Evolutionary conservation across 1,140 invertebrate genomes (phyloP), one percentile per base, ranked within the genome.

Genomic region (Zaprionus vittiger): DNA sequence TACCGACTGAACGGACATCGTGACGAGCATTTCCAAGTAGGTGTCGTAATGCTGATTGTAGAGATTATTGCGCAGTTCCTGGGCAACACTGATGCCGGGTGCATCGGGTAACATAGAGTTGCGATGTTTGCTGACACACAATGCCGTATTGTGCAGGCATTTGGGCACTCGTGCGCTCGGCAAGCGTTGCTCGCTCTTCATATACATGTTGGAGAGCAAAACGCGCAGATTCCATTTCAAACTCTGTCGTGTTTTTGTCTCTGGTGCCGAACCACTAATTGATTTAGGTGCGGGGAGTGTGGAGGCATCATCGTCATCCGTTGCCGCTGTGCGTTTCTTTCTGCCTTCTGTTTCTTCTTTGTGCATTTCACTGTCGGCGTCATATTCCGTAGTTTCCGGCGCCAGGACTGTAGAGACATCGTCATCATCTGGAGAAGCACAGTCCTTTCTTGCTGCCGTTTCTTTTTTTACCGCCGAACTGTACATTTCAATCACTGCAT

Each of bases 141-240:
- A 59, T 4, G 38, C 68, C 1, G 81, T 73, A 37, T 89, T 90
- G 22, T 84, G 70, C 14, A 89, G 66, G n/a, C 84, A 89, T 17
- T 65, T 90, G 11, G 84, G 75, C 6, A 81, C 75, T 11, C 65
- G 68, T 1, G 84, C 78, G 0, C 69, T 63, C 0, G 85, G 84
- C 47, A 89, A 37, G 9, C 84, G 85, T 2, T 49, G 15, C 31
- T 81, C 79, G 34, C 49, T 81, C 2, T 66, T 65, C 81, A 89
- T 84, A 38, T 90, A 89, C 34, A 89, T 15, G 66, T 89, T 89
- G 0, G 84, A 89, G 34, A 90, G 81, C 0, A 81, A 59, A 0
- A 79, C 71, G 7, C 84, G 85, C 17, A 89, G 56, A 61, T 89
- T 89, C 47, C 55, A 56, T 28, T 77, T 84, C 26, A 77, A 61